Evolutionary conservation across 2,797 vertebrate species (phyloP), one percentile per base, ranked within the genome.

Genomic region (Menidia menidia): DNA sequence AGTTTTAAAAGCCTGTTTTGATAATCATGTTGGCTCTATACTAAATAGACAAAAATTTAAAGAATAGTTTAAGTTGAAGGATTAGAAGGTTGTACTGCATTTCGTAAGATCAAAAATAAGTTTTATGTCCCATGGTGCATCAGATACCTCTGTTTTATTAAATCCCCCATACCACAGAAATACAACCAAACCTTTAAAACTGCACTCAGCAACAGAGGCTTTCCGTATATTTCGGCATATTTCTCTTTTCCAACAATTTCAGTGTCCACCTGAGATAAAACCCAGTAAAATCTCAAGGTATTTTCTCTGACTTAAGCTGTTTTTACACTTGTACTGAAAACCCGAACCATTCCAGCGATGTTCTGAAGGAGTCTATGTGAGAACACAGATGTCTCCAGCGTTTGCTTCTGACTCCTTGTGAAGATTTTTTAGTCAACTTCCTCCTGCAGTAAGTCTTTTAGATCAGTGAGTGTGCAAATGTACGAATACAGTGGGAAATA

Each of bases 221-320:
- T 42, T 41, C 30, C 54, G 9, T 31, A 39, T 32, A 25, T 25
- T 25, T 25, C 25, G 25, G 25, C 6, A 31, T 18, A 9, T 8
- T 59, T 25, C 18, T 15, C 8, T 9, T 18, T 68, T 53, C 14
- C 15, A 67, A 18, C 32, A 7, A 63, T 31, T 9, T 45, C 16
- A 4, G 19, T 18, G 44, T 72, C 18, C 43, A 55, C 9, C 6
- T 59, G 60, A 48, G 47, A 48, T 19, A 1, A 10, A 48, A 48
- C 9, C 5, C 1, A 4, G 3, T 5, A 19, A 51, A 35, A 50
- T 47, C 35, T 51, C 51, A 16, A 43, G 51, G 42, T 51, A 43
- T 63, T 64, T 58, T 14, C 19, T 42, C n/a, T 18, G 48, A 50
- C 12, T 25, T 12, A 50, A 50, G 48, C 48, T 50, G 18, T 50